Evolutionary conservation across 1,140 invertebrate species (phyloP), one percentile per base, ranked within the genome.

Genomic region (Tribolium madens): DNA sequence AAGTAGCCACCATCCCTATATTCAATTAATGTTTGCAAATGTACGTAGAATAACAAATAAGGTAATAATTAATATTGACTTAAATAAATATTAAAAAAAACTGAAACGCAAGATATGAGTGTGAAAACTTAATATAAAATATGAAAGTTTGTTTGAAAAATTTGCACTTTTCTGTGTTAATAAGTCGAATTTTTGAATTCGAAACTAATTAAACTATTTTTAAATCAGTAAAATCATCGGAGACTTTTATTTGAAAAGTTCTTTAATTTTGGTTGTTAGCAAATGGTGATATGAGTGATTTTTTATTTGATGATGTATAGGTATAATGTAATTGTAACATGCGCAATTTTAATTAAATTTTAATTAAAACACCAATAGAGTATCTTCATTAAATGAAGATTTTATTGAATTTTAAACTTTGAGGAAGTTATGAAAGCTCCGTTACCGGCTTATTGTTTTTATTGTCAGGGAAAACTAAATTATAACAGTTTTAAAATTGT

Each of bases 381-480:
- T 72, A 52, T 31, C 68, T 72, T 72, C 26, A 72, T 72, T 72
- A 72, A 72, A 72, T 52, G 18, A 52, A 18, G 50, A 48, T 48
- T 48, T 72, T 72, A 72, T 48, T 72, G 46, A 72, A 72, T 72
- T 72, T 72, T 31, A 72, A 72, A 72, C 70, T 72, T 72, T 31
- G 46, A 72, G 70, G 50, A 72, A 72, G 70, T 72, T 72, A 72
- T 50, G 50, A 52, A 72, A 72, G 70, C 70, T 72, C 70, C 18
- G 70, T 72, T 52, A 31, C 47, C 17, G 70, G 70, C 50, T 72
- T 52, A 50, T 72, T 72, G 70, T 50, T 72, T 72, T 48, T 72
- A 72, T 52, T 72, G 46, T 72, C 26, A 17, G 68, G 14, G 15
- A 52, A 72, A 50, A 72, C 50, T 72, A 72, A 72, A 72, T 50